These are phyloP conservation scores for Apodemus agrarius DNA, from an alignment of 2,797 vertebrate genomes.

Conservation along the genomic window DNA sequence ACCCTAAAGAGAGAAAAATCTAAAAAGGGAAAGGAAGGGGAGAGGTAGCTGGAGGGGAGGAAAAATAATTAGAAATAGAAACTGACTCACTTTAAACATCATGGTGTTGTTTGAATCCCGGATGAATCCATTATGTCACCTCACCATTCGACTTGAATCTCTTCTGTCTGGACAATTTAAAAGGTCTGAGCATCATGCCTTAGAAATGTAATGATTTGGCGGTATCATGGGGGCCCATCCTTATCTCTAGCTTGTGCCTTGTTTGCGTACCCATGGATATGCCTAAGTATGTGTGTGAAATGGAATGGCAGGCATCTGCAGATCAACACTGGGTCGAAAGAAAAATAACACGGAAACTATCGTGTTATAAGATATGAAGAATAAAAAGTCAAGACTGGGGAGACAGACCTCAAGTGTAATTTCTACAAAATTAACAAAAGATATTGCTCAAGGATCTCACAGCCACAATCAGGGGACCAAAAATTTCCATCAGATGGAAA, in stretches of 20 bases:
- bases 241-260: not conserved
- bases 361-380: not conserved
- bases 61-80: not conserved
- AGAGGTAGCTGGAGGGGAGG: too few species aligned
- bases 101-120: not conserved
- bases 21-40: not conserved
- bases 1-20: not conserved
- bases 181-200: not conserved
- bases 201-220: not conserved
- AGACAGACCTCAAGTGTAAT: not conserved
- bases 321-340: not conserved
- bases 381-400: not conserved
- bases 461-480: not conserved
- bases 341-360: not conserved
- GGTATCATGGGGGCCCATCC: not conserved
- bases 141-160: not conserved
- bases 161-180: not conserved
- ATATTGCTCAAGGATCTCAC: not conserved
- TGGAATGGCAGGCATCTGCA: not conserved
- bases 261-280: fast-evolving
- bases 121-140: not conserved
- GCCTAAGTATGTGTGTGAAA: not conserved
- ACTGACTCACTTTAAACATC: not conserved
- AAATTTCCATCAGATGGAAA: not conserved
- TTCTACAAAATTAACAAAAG: not conserved